Percentiles rank a stretch among this genome's conserved stretches.
These are phyloP conservation scores for Unio delphinus DNA, from an alignment of 2,888 invertebrate species.

Conservation along the genomic window DNA sequence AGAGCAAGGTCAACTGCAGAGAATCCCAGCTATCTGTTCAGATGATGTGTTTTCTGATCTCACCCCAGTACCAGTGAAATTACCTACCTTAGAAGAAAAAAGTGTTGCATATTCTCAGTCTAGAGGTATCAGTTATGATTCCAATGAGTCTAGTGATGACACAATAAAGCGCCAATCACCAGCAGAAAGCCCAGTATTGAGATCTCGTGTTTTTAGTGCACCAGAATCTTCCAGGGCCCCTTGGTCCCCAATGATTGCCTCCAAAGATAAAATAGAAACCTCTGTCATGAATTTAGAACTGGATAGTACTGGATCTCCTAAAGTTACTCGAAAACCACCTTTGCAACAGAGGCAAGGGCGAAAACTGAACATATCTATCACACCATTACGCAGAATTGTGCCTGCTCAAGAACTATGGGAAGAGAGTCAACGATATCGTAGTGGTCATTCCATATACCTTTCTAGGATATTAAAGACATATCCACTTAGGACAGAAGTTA, in stretches of 20 bases:
- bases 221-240: constrained; percentile 19
- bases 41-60: constrained; percentile 22
- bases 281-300: constrained; percentile 29
- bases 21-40: constrained; percentile 20
- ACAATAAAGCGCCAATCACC: constrained; percentile 37
- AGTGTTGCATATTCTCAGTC: too few species aligned
- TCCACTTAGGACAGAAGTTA: constrained; percentile 47
- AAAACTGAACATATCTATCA: constrained; percentile 35
- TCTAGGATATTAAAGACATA: constrained; percentile 59
- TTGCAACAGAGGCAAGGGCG: constrained; percentile 26
- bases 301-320: constrained; percentile 23
- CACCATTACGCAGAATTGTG: constrained; percentile 57
- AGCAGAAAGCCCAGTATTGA: constrained; percentile 24
- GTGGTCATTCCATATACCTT: constrained; percentile 58
- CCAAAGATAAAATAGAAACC: constrained; percentile 16
- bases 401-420: constrained; percentile 66
- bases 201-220: constrained; percentile 6
- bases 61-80: too few species aligned
- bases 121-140: constrained; percentile 30
- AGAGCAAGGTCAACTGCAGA: constrained; percentile 10
- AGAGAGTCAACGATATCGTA: constrained; percentile 62
- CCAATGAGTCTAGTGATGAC: constrained; percentile 38
- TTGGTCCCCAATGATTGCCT: too few species aligned
- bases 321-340: constrained; percentile 30
- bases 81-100: too few species aligned